A percentile compares a stretch with the other conserved stretches of the same genome.
Conservation (phyloP, 2,797 vertebrate species). For the Lindbergichthys nudifrons region DNA sequence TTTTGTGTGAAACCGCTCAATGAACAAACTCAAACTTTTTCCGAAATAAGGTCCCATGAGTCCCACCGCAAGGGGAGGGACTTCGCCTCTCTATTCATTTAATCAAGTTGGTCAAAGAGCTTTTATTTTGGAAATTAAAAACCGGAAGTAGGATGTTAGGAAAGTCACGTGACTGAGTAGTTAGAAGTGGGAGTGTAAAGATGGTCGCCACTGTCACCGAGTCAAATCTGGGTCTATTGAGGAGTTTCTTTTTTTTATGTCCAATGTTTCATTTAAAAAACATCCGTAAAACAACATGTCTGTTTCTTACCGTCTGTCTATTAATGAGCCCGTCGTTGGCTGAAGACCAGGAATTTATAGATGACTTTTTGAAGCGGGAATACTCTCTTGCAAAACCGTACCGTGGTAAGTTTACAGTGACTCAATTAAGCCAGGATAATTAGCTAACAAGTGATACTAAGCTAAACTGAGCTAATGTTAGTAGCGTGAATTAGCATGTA, state of each 20-base stretch:
- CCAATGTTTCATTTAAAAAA: slow-evolving; percentile 39
- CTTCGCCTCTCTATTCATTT: not conserved
- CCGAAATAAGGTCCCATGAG: no score
- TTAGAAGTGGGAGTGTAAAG: slow-evolving; percentile 57
- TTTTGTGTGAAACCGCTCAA: no score
- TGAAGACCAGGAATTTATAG: slow-evolving; percentile 82
- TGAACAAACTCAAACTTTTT: no score
- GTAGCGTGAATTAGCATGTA: accelerated
- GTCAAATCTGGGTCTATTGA: slow-evolving; percentile 22
- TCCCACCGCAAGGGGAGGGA: no score
- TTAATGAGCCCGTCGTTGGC: slow-evolving; percentile 60
- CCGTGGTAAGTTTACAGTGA: slow-evolving; percentile 81
- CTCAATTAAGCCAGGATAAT: not conserved
- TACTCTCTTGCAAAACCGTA: slow-evolving; percentile 93
- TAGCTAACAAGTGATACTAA: not conserved
- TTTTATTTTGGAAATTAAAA: slow-evolving; percentile 23
- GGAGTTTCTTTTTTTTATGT: slow-evolving; percentile 29
- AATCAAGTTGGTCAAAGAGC: no score
- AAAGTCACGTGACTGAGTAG: slow-evolving; percentile 33
- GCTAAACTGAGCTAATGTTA: not conserved
- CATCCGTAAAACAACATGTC: slow-evolving; percentile 35
- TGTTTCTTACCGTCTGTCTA: slow-evolving; percentile 43
- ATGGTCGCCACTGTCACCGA: slow-evolving; percentile 62
- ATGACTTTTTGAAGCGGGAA: slow-evolving; percentile 93
- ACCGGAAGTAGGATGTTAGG: slow-evolving; percentile 31